A percentile compares a stretch with the other conserved stretches of the same genome.
phyloP scores from a whole-genome alignment of 1,140 invertebrate genomes.

The Cardiocondyla obscurior region DNA sequence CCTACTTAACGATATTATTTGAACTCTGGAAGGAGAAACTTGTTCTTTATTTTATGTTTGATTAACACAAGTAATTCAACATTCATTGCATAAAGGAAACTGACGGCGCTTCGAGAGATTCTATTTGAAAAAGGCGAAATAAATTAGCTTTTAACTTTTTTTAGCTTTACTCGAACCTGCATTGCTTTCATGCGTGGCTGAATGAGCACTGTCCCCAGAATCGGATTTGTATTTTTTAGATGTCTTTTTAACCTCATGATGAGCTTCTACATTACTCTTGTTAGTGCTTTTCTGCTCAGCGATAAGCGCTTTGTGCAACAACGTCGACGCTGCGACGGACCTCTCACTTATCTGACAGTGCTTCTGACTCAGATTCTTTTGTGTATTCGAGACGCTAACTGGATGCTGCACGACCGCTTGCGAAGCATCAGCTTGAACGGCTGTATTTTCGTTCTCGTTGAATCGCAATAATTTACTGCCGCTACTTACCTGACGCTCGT shows the following conservation, averaged over 20 bases:
- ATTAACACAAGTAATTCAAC: constrained; percentile 25
- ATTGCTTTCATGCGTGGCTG: constrained; percentile 44
- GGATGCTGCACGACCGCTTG: not conserved
- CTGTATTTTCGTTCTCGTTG: constrained; percentile 10
- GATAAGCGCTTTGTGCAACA: not conserved
- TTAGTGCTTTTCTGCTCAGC: not conserved
- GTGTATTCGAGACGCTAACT: not conserved
- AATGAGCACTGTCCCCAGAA: constrained; percentile 35
- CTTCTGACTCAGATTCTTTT: constrained; percentile 26
- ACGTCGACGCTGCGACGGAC: not conserved
- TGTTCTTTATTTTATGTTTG: constrained; percentile 12
- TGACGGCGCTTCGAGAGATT: not conserved
- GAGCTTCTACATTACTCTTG: constrained; percentile 58
- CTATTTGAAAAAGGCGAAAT: not conserved
- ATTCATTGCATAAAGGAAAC: not conserved
- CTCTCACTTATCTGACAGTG: constrained; percentile 34
- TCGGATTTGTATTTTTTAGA: constrained; percentile 72
- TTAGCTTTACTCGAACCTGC: constrained; percentile 60
- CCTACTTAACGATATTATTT: not conserved
- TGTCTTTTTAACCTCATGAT: constrained; percentile 65
- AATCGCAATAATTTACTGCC: not conserved
- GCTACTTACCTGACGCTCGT: not conserved
- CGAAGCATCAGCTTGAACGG: not conserved
- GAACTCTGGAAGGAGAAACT: not conserved
- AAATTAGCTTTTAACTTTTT: constrained; percentile 67